A percentile compares a stretch with the other conserved stretches of the same genome.
phyloP scores from a whole-genome alignment of 2,797 vertebrate species.

The Micropoecilia bifurca region DNA sequence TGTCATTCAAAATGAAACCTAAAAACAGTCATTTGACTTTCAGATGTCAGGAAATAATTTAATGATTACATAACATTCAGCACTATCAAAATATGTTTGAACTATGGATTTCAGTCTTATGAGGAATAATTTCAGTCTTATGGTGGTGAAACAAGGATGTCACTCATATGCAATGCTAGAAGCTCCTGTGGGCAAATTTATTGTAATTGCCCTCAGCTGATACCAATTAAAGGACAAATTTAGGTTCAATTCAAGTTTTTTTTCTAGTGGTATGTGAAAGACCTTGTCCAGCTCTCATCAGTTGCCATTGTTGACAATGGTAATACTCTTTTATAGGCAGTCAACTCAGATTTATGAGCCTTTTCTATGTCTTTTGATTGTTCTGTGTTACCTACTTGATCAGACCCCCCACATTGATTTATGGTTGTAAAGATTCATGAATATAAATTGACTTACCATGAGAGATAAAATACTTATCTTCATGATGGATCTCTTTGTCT shows the following conservation, averaged over 20 bases:
- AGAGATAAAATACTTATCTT: slow-evolving; percentile 19
- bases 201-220: not conserved
- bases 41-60: not conserved
- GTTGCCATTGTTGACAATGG: slow-evolving; percentile 1
- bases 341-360: not conserved
- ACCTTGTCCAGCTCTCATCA: not conserved
- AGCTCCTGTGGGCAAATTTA: not conserved
- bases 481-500: slow-evolving; percentile 20
- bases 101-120: not conserved
- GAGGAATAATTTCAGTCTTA: not conserved
- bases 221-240: not conserved
- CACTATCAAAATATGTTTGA: not conserved
- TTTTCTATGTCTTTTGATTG: slow-evolving; percentile 20
- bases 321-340: not conserved
- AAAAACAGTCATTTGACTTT: not conserved
- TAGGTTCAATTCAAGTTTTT: not conserved
- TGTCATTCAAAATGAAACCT: not conserved
- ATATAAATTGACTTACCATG: slow-evolving; percentile 18
- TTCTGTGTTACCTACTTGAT: slow-evolving; percentile 12
- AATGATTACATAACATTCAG: not conserved
- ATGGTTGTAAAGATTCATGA: slow-evolving; percentile 25
- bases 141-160: not conserved
- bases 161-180: not conserved
- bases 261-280: not conserved
- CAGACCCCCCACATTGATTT: slow-evolving; percentile 25